Evolutionary conservation across 2,113 vertebrate species (phyloP).

Genomic region (Myotis brandtii): DNA sequence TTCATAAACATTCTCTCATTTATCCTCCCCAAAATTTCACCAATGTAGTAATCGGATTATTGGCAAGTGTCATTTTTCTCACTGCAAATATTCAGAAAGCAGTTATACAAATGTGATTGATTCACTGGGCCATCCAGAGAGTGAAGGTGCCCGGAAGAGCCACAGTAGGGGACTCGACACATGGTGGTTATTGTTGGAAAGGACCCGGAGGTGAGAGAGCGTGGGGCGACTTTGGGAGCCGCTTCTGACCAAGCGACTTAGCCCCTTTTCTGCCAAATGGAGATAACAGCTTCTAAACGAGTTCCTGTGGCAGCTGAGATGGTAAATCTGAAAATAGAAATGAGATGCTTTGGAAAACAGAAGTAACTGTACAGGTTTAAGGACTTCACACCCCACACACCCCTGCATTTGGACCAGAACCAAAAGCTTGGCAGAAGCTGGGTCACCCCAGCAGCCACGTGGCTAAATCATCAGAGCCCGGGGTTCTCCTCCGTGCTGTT

Average conservation of each 20-base stretch:
- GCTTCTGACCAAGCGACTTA: background rate
- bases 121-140: background rate
- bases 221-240: background rate
- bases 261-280: background rate
- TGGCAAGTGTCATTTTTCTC: background rate
- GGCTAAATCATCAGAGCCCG: fast-evolving
- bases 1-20: background rate
- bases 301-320: background rate
- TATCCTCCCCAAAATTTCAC: background rate
- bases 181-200: fast-evolving
- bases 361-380: background rate
- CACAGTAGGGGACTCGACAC: background rate
- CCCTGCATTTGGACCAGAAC: background rate
- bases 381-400: too few species aligned
- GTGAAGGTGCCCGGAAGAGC: background rate
- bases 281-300: background rate
- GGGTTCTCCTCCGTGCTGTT: background rate
- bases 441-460: background rate
- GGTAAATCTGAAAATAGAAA: background rate
- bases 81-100: background rate
- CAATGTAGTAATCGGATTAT: background rate
- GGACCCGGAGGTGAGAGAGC: background rate
- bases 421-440: background rate
- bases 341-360: background rate
- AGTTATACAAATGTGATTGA: background rate